Evolutionary conservation across 2,797 vertebrate genomes (phyloP).

Genomic region (Pseudomugil tenellus): DNA sequence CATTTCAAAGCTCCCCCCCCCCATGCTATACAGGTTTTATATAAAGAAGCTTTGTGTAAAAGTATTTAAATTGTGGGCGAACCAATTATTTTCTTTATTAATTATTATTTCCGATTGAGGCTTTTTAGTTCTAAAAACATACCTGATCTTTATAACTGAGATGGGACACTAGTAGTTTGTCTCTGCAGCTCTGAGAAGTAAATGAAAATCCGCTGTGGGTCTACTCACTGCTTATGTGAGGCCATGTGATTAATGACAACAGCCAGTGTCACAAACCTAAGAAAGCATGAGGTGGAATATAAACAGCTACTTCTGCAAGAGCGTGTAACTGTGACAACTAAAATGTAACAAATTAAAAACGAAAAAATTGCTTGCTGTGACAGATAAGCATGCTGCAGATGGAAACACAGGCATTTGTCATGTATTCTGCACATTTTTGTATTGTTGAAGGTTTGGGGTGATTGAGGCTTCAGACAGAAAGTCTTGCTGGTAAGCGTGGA

Average conservation of each 20-base stretch:
- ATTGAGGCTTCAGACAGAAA: slow-evolving; percentile 20
- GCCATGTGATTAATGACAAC: no score
- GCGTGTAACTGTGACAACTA: no score
- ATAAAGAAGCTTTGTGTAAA: slow-evolving; percentile 61
- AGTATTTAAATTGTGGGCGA: slow-evolving; percentile 60
- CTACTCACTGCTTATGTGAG: slow-evolving; percentile 4
- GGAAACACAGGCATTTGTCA: slow-evolving; percentile 25
- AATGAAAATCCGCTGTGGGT: slow-evolving; percentile 21
- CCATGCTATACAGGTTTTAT: slow-evolving; percentile 60
- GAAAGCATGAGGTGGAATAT: slow-evolving; percentile 20
- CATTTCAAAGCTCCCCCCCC: slow-evolving; percentile 43
- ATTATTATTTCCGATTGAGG: slow-evolving; percentile 33
- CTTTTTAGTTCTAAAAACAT: slow-evolving; percentile 41
- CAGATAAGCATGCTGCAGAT: slow-evolving; percentile 26
- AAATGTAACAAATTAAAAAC: slow-evolving; percentile 3
- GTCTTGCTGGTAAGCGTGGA: slow-evolving; percentile 36
- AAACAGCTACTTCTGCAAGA: slow-evolving; percentile 27
- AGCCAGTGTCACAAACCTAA: slow-evolving; percentile 22
- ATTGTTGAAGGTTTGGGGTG: slow-evolving; percentile 31
- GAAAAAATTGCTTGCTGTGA: slow-evolving; percentile 26
- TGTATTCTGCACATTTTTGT: slow-evolving; percentile 24
- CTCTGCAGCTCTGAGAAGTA: slow-evolving; percentile 24
- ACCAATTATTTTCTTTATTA: slow-evolving; percentile 10
- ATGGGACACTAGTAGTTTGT: background rate
- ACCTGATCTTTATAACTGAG: slow-evolving; percentile 48